phyloP scores from a whole-genome alignment of 2,888 invertebrate species.

The Agrotis clavis region DNA sequence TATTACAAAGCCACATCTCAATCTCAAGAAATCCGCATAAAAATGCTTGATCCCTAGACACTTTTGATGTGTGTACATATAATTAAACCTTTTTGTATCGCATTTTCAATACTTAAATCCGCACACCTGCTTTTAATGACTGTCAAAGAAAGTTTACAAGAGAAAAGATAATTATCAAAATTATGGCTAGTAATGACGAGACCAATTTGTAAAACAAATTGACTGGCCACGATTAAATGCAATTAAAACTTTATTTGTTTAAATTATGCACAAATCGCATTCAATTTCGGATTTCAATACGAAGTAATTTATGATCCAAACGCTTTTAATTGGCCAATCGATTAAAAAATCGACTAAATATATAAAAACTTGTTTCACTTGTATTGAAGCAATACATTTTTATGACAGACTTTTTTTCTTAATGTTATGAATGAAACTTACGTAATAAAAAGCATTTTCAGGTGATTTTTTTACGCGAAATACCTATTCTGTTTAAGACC shows the following conservation, averaged over 20 bases:
- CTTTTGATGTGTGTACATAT: too few relatives aligned
- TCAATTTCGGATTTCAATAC: slow-evolving; percentile 15
- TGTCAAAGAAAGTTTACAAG: slow-evolving; percentile 40
- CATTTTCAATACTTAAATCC: slow-evolving; percentile 8
- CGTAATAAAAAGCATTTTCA: not conserved
- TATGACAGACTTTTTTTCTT: not conserved
- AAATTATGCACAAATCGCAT: slow-evolving; percentile 27
- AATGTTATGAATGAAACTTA: not conserved
- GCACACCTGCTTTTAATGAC: slow-evolving; percentile 37
- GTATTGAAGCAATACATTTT: not conserved
- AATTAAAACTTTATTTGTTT: slow-evolving; percentile 47
- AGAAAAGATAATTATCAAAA: slow-evolving; percentile 28
- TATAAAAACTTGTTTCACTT: slow-evolving; percentile 12
- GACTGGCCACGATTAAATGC: slow-evolving; percentile 30
- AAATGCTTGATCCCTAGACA: too few relatives aligned
- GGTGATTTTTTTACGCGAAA: not conserved
- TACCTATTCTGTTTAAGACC: slow-evolving; percentile 7
- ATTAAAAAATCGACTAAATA: slow-evolving; percentile 22
- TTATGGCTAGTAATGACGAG: slow-evolving; percentile 29
- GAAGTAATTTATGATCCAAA: slow-evolving; percentile 31
- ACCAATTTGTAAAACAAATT: slow-evolving; percentile 45
- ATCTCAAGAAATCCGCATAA: too few relatives aligned
- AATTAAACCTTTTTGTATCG: not conserved
- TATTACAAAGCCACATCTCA: too few relatives aligned
- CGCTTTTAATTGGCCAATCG: slow-evolving; percentile 31